Evolutionary conservation across 2,113 vertebrate species (phyloP).

Genomic region (Amblyornis subalaris): DNA sequence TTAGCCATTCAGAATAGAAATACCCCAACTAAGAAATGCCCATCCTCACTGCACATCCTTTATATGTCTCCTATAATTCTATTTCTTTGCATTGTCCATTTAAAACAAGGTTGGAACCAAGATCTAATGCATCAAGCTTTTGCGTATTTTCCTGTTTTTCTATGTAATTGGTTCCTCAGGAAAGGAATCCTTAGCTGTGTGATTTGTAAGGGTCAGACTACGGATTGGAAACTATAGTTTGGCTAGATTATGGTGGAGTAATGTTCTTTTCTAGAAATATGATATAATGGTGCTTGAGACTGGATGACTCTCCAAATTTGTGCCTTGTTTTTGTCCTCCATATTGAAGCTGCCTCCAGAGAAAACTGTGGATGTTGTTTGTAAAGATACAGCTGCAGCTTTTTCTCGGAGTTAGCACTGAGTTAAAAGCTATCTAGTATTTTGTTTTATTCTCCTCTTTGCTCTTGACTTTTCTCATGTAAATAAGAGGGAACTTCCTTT

Average conservation of each 20-base stretch:
- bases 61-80: background rate
- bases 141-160: background rate
- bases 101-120: background rate
- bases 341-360: background rate
- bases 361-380: background rate
- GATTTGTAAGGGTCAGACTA: background rate
- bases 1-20: background rate
- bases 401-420: background rate
- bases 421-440: background rate
- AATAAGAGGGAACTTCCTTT: background rate
- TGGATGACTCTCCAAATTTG: rapidly evolving
- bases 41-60: background rate
- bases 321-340: background rate
- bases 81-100: background rate
- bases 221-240: background rate
- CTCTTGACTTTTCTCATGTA: background rate
- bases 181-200: background rate
- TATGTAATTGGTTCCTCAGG: background rate
- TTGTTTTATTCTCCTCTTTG: background rate
- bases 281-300: background rate
- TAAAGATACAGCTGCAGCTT: background rate
- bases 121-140: background rate
- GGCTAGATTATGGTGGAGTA: background rate
- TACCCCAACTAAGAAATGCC: background rate
- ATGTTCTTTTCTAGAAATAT: background rate